A percentile compares a stretch with the other conserved stretches of the same genome.
These are phyloP conservation scores for Acanthaster planci DNA, from an alignment of 35 echinoderm and acorn worm species.

Conservation along the genomic window DNA sequence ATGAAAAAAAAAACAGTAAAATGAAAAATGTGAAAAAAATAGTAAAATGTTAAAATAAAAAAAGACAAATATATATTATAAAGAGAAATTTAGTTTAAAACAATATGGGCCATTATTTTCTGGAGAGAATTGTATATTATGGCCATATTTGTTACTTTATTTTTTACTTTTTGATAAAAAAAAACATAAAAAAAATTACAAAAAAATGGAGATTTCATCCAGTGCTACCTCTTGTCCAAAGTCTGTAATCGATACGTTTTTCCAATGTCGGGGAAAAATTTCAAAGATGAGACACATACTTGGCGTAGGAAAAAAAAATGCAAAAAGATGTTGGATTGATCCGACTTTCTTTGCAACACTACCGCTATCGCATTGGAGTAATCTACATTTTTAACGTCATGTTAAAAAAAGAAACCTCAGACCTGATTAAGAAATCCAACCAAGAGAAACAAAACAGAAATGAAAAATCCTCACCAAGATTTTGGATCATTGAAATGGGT, in stretches of 20 bases:
- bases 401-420: too few species aligned
- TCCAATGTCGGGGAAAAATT: neutral
- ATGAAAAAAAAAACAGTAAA: slow-evolving; percentile 22
- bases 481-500: too few species aligned
- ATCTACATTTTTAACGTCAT: slow-evolving; percentile 1
- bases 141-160: slow-evolving; percentile 80
- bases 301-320: neutral
- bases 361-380: slow-evolving; percentile 2
- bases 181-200: slow-evolving; percentile 51
- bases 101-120: slow-evolving; percentile 48
- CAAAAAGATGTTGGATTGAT: neutral
- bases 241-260: slow-evolving; percentile 7
- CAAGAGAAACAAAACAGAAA: too few species aligned
- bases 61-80: slow-evolving; percentile 22
- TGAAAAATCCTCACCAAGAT: too few species aligned
- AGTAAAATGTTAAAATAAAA: slow-evolving; percentile 1
- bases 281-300: slow-evolving; percentile 7
- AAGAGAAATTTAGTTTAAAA: slow-evolving; percentile 49
- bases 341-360: neutral
- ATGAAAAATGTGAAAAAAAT: neutral
- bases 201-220: slow-evolving; percentile 44
- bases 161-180: slow-evolving; percentile 87
- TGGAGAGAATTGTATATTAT: slow-evolving; percentile 64
- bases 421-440: too few species aligned
- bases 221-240: slow-evolving; percentile 38